These are phyloP conservation scores for Coranthus polyacanthus DNA, from an alignment of 2,797 vertebrate species.

Conservation along the genomic window DNA sequence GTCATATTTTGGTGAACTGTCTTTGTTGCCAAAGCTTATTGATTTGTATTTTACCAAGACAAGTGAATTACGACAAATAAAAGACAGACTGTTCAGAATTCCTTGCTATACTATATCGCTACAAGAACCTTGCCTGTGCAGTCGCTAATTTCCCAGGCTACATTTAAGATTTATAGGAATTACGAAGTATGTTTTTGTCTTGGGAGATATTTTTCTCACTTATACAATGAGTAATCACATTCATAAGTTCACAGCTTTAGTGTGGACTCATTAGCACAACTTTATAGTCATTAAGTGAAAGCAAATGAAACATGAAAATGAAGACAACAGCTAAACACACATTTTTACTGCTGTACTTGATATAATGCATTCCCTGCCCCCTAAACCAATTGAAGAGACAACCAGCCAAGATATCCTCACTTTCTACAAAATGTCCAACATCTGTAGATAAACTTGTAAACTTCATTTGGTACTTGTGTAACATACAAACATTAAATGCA, in stretches of 20 bases:
- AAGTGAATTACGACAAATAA: too few species aligned
- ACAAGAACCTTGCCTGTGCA: too few species aligned
- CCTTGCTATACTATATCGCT: too few species aligned
- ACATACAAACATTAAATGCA: not conserved
- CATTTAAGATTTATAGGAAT: conserved; percentile 11
- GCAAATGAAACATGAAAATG: conserved; percentile 14
- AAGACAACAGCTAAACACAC: not conserved
- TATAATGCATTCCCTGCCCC: too few species aligned
- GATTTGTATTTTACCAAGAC: too few species aligned
- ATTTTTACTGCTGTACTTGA: not conserved
- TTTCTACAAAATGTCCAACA: not conserved
- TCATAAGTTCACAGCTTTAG: conserved; percentile 23
- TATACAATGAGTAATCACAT: conserved; percentile 5
- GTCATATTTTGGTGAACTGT: too few species aligned
- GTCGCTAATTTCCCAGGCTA: too few species aligned
- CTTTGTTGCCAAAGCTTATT: too few species aligned
- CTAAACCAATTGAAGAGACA: too few species aligned
- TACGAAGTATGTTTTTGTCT: conserved; percentile 16
- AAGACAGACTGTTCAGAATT: too few species aligned
- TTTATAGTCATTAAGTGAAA: not conserved
- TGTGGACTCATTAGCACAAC: conserved; percentile 23
- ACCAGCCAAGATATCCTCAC: too few species aligned
- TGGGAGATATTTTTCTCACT: conserved; percentile 19
- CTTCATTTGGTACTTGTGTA: not conserved
- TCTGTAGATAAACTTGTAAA: too few species aligned